Percentiles rank a stretch among this genome's conserved stretches.
Conservation (phyloP, 2,888 invertebrate genomes). For the Alitta virens region DNA sequence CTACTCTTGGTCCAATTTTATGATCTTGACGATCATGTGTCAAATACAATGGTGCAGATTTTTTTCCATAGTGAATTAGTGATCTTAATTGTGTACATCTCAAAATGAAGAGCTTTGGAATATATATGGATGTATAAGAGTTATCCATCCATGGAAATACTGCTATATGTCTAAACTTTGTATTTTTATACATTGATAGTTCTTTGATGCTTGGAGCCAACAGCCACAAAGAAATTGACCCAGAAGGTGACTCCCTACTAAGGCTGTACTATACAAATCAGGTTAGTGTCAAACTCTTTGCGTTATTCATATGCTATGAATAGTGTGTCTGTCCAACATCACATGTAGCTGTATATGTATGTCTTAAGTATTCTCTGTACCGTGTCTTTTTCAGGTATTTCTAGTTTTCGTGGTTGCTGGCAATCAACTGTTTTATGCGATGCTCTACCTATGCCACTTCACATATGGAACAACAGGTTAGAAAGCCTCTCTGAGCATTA, state of each 20-base stretch:
- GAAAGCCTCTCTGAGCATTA: too few species aligned
- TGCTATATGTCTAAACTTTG: too few species aligned
- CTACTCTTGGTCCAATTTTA: too few species aligned
- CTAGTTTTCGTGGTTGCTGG: conserved; percentile 82
- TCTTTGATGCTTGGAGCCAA: conserved; percentile 56
- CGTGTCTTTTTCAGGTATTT: neutral
- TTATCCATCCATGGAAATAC: too few species aligned
- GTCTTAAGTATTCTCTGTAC: too few species aligned
- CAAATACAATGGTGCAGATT: too few species aligned
- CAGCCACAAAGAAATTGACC: conserved; percentile 89
- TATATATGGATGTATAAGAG: too few species aligned
- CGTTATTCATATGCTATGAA: neutral
- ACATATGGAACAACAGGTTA: conserved; percentile 58
- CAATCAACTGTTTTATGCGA: conserved; percentile 94
- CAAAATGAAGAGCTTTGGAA: too few species aligned
- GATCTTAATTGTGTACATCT: too few species aligned
- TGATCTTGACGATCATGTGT: too few species aligned
- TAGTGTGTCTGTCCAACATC: neutral
- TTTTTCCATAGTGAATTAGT: too few species aligned
- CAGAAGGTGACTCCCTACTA: conserved; percentile 89
- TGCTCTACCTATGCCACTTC: conserved; percentile 88
- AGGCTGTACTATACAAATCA: conserved; percentile 83
- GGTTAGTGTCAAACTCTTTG: conserved; percentile 45
- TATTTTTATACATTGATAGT: conserved; percentile 33
- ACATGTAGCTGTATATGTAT: too few species aligned